Conservation (phyloP, 2,888 invertebrate genomes). For the Chaitophorus viminalis region DNA sequence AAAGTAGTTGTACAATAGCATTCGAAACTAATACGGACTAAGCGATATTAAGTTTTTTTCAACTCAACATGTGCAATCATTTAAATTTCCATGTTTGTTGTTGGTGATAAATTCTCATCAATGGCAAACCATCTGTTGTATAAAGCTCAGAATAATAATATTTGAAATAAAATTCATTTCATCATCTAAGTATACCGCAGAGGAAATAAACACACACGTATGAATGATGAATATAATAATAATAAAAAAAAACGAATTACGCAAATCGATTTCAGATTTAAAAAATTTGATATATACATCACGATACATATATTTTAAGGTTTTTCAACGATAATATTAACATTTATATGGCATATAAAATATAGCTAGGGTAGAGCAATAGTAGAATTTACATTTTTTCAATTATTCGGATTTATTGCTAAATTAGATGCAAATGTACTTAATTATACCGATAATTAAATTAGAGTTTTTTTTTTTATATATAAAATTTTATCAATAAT, state of each 20-base stretch:
- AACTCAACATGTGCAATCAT: neutral
- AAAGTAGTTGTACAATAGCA: neutral
- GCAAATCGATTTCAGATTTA: neutral
- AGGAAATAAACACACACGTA: neutral
- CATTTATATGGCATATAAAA: neutral
- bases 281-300: neutral
- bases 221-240: too few relatives aligned
- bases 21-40: neutral
- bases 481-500: too few relatives aligned
- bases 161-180: neutral
- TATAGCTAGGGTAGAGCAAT: neutral
- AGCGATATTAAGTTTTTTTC: neutral
- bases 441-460: neutral
- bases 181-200: neutral
- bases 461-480: neutral
- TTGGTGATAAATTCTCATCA: neutral
- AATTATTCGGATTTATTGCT: neutral
- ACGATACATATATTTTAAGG: neutral
- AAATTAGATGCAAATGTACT: neutral
- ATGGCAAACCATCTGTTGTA: neutral
- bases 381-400: neutral
- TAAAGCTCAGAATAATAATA: neutral
- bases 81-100: neutral
- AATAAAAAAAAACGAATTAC: neutral
- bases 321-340: neutral